Percentiles rank a stretch among this genome's conserved stretches.
Conservation (phyloP, 2,797 vertebrate species). For the Anas flavirostris region DNA sequence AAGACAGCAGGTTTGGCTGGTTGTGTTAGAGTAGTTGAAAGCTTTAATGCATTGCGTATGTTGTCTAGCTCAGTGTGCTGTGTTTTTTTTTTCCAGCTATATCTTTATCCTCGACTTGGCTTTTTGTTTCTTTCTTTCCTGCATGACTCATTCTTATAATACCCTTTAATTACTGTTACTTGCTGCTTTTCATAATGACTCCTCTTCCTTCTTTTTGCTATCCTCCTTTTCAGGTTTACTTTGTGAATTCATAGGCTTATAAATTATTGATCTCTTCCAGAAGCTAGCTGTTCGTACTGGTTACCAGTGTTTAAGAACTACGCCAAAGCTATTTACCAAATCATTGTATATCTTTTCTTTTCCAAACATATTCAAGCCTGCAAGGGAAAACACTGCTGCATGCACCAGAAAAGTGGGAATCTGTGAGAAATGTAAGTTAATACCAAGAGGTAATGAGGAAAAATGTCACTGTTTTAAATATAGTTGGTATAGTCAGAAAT, state of each 20-base stretch:
- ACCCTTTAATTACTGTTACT: neutral
- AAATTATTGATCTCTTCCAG: neutral
- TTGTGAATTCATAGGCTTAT: neutral
- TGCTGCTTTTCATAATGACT: neutral
- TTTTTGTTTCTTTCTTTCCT: conserved; percentile 18
- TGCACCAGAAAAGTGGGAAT: neutral
- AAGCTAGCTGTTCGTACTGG: neutral
- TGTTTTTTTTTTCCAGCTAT: neutral
- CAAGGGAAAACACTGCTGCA: neutral
- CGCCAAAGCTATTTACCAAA: neutral
- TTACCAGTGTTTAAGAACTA: neutral
- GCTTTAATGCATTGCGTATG: neutral
- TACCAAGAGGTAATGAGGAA: neutral
- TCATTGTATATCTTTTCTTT: neutral
- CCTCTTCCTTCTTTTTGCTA: neutral
- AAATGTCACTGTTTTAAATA: neutral
- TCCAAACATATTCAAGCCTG: neutral
- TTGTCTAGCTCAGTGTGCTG: neutral
- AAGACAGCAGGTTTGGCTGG: conserved; percentile 15
- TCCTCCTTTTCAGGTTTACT: neutral
- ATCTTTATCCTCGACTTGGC: neutral
- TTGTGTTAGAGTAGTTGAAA: neutral
- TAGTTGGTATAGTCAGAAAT: neutral
- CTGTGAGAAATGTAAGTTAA: neutral
- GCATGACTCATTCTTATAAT: neutral